Evolutionary conservation across 2,797 vertebrate genomes (phyloP), one percentile per base, ranked within the genome.

Genomic region (Chiropotes sagulatus): DNA sequence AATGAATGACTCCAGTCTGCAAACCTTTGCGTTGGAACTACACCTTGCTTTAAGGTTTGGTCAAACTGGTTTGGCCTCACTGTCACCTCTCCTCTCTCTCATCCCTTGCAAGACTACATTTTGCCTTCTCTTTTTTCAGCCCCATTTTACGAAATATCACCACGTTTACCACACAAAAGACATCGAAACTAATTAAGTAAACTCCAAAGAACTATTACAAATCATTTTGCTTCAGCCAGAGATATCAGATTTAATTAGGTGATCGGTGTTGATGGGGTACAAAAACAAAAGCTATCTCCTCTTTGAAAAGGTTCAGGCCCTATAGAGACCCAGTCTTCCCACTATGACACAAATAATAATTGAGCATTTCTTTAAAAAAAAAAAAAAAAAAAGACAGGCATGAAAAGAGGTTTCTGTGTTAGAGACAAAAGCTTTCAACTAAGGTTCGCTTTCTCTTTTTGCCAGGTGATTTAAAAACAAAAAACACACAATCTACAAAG

Each of bases 241-340:
- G 99, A 99, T 99, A 99, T 99, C 99, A 99, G 99, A 99, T 99
- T 99, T 99, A 99, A 99, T 99, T 99, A 99, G 99, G 99, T 99
- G 99, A 99, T 99, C 97, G 88, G 99, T 99, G 99, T 99, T 99
- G 99, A 99, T 99, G 99, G 99, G 99, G 99, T 99, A 99, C 99
- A 99, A 99, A 99, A 99, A 99, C 99, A 99, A 99, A 99, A 99
- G 99, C 98, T 98, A 99, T 98, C 99, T 99, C 98, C 98, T 99
- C 97, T 99, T 99, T 99, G 99, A 99, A 99, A 99, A 99, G 99
- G 99, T 99, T 99, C 98, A 99, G 99, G 99, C 99, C 99, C 99
- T 99, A 98, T 98, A 98, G 98, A 99, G 99, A 99, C 98, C 98
- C 98, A 98, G 99, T 99, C 99, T 99, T 99, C 98, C 98, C 98